phyloP scores from a whole-genome alignment of 2,888 invertebrate species.

The Embidobia sp. region DNA sequence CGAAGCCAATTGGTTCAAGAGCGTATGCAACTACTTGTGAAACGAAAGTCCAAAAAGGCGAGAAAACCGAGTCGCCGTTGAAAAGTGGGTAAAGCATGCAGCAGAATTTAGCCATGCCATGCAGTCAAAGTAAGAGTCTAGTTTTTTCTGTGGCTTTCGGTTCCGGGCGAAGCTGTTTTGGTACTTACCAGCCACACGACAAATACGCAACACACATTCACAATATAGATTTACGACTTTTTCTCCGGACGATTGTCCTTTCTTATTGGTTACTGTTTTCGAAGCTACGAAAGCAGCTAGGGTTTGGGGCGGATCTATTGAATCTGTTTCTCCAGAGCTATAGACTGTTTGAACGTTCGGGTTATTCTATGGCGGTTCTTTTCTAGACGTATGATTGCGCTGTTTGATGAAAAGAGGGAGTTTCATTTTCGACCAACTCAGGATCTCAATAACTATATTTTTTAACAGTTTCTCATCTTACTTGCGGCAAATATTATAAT shows the following conservation, averaged over 20 bases:
- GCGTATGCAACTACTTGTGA: constrained; percentile 65
- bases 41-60: constrained; percentile 55
- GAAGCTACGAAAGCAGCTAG: constrained; percentile 79
- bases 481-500: too few species aligned
- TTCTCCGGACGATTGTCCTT: constrained; percentile 41
- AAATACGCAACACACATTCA: constrained; percentile 61
- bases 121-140: constrained; percentile 57
- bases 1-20: constrained; percentile 65
- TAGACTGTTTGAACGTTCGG: constrained; percentile 11
- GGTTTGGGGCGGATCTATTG: constrained; percentile 74
- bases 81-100: constrained; percentile 48
- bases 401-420: constrained; percentile 1
- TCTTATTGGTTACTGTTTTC: constrained; percentile 52
- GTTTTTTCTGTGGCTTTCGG: constrained; percentile 34
- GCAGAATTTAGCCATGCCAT: constrained; percentile 72
- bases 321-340: neutral
- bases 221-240: constrained; percentile 25
- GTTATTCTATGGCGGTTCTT: constrained; percentile 12
- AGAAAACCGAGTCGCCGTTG: constrained; percentile 27
- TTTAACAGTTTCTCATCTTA: too few species aligned
- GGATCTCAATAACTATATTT: too few species aligned
- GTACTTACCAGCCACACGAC: constrained; percentile 72
- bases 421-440: too few species aligned
- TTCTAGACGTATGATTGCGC: neutral
- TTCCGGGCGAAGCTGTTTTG: constrained; percentile 36